Conservation (phyloP, 2,113 vertebrate genomes). For the Lamprologus ornatipinnis region DNA sequence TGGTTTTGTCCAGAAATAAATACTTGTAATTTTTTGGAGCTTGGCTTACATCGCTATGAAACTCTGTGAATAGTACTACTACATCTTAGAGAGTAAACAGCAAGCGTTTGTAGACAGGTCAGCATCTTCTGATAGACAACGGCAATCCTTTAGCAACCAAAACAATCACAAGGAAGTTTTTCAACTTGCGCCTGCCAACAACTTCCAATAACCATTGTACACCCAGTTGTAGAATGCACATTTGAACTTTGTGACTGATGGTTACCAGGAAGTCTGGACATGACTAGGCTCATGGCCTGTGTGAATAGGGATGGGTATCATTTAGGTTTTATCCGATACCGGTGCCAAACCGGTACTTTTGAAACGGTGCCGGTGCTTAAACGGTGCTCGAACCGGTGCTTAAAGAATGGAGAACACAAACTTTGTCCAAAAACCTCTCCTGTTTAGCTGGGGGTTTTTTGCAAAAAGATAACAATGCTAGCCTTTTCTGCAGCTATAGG, state of each 20-base stretch:
- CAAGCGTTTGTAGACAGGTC: not conserved
- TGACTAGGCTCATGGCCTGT: not conserved
- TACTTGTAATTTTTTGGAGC: not conserved
- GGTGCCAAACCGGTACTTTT: not conserved
- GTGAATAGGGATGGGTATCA: not conserved
- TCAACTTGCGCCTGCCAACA: not conserved
- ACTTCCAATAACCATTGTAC: rapidly evolving
- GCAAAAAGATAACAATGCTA: too few species aligned
- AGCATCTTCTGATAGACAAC: not conserved
- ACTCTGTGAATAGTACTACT: not conserved
- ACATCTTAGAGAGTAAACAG: not conserved
- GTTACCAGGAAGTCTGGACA: not conserved
- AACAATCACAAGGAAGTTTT: not conserved
- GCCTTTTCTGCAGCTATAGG: too few species aligned
- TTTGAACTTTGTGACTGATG: not conserved
- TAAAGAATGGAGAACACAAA: not conserved
- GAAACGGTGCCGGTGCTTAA: rapidly evolving
- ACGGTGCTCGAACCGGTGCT: rapidly evolving
- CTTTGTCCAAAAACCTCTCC: too few species aligned
- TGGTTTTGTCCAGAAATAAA: not conserved
- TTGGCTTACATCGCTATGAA: rapidly evolving
- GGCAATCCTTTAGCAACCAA: not conserved
- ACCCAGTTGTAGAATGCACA: not conserved
- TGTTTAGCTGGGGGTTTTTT: too few species aligned
- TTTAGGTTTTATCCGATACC: not conserved